A percentile compares a stretch with the other conserved stretches of the same genome.
phyloP scores from a whole-genome alignment of 2,888 invertebrate species.

The Calliphora vomitoria region DNA sequence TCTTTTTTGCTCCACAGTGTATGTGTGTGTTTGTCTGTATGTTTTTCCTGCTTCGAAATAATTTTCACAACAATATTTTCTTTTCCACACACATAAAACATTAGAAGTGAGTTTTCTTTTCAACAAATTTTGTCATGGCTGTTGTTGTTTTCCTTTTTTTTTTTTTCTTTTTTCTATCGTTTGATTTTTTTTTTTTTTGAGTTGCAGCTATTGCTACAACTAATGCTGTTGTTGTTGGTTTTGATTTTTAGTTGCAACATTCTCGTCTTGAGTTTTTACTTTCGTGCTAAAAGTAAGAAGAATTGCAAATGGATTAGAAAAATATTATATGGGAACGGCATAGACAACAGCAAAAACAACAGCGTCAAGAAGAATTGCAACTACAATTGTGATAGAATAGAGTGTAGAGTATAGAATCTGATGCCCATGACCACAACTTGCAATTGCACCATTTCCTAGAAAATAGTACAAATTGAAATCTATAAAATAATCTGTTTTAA shows the following conservation, averaged over 20 bases:
- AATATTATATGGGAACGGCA: conserved; percentile 65
- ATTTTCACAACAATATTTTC: conserved; percentile 63
- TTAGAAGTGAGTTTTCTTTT: conserved; percentile 64
- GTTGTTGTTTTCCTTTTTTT: conserved; percentile 50
- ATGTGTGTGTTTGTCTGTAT: not conserved
- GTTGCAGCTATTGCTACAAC: conserved; percentile 8
- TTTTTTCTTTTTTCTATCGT: conserved; percentile 26
- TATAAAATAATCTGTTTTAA: no score
- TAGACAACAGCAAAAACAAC: conserved; percentile 53
- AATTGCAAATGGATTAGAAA: conserved; percentile 70
- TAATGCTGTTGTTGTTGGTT: conserved; percentile 11
- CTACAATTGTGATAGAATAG: conserved; percentile 56
- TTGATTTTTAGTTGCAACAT: conserved; percentile 50
- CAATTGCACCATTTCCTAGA: conserved; percentile 55
- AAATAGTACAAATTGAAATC: not conserved
- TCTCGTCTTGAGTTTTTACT: conserved; percentile 68
- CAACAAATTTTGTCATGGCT: conserved; percentile 19
- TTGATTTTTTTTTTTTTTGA: conserved; percentile 37
- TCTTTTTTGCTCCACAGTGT: conserved; percentile 23
- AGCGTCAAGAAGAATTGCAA: conserved; percentile 45
- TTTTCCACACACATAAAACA: conserved; percentile 38
- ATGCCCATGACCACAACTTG: conserved; percentile 73
- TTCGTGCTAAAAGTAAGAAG: conserved; percentile 66
- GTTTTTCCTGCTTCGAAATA: conserved; percentile 52
- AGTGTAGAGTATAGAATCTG: conserved; percentile 58